These are phyloP conservation scores for Drosophila micromelanica DNA, from an alignment of 1,140 invertebrate genomes.

Conservation along the genomic window DNA sequence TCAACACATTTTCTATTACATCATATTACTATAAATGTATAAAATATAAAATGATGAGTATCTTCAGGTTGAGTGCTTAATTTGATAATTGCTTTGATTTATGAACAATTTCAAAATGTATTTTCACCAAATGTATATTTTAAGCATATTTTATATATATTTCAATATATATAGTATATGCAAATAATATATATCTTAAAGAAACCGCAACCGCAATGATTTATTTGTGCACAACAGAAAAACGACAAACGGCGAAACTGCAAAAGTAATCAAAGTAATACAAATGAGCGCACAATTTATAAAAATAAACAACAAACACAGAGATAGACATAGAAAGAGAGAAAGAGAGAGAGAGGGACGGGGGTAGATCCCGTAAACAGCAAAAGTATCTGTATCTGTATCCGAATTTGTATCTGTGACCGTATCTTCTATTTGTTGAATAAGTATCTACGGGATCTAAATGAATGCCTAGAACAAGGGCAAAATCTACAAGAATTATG, in stretches of 20 bases:
- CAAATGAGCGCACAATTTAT: slow-evolving; percentile 60
- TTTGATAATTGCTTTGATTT: no score
- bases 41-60: no score
- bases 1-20: no score
- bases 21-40: no score
- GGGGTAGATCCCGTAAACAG: slow-evolving; percentile 5
- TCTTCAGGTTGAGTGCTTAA: no score
- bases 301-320: slow-evolving; percentile 62
- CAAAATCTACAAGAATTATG: slow-evolving; percentile 67
- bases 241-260: slow-evolving; percentile 25
- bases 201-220: slow-evolving; percentile 62
- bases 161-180: not conserved
- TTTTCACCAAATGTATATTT: not conserved
- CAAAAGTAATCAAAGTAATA: slow-evolving; percentile 70
- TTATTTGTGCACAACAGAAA: slow-evolving; percentile 56
- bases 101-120: no score
- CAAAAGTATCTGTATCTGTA: slow-evolving; percentile 12
- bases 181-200: slow-evolving; percentile 10
- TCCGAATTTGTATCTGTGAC: slow-evolving; percentile 5
- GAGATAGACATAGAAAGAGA: not conserved
- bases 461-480: slow-evolving; percentile 57
- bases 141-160: slow-evolving; percentile 6
- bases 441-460: slow-evolving; percentile 20
- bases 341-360: not conserved
- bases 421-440: slow-evolving; percentile 26